phyloP scores from a whole-genome alignment of 2,797 vertebrate species.

The Rhinoraja longicauda region DNA sequence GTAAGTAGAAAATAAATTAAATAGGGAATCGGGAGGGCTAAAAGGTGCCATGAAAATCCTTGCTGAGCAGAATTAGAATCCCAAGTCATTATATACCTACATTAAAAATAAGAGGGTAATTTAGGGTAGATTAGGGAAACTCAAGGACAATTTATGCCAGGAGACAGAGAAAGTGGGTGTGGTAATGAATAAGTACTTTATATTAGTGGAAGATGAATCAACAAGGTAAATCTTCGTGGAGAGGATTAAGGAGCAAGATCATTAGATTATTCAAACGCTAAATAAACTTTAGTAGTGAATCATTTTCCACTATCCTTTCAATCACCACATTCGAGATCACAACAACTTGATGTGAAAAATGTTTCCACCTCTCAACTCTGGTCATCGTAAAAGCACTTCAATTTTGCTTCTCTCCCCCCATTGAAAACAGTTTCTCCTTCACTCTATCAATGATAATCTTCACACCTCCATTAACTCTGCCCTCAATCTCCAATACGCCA shows the following conservation, averaged over 20 bases:
- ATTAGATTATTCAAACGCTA: background rate
- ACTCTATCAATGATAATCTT: background rate
- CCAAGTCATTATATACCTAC: too few relatives aligned
- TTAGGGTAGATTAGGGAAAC: too few relatives aligned
- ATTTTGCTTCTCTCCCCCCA: background rate
- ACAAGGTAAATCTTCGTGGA: background rate
- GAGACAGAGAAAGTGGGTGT: too few relatives aligned
- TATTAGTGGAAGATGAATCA: too few relatives aligned
- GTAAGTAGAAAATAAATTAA: too few relatives aligned
- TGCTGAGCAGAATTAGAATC: too few relatives aligned
- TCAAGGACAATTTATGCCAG: too few relatives aligned
- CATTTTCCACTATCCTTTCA: background rate
- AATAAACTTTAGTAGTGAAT: background rate
- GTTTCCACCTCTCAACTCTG: background rate
- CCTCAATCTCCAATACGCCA: background rate
- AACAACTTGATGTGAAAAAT: background rate
- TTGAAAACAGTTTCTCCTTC: background rate
- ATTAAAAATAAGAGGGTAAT: too few relatives aligned
- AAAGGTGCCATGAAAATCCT: too few relatives aligned
- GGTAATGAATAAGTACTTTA: background rate
- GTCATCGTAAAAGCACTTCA: background rate
- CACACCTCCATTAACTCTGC: background rate
- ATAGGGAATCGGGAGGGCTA: too few relatives aligned
- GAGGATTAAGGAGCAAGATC: too few relatives aligned
- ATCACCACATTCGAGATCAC: background rate